Evolutionary conservation across 2,113 vertebrate genomes (phyloP), one percentile per base, ranked within the genome.

Genomic region (Trochalopteron elliotii): DNA sequence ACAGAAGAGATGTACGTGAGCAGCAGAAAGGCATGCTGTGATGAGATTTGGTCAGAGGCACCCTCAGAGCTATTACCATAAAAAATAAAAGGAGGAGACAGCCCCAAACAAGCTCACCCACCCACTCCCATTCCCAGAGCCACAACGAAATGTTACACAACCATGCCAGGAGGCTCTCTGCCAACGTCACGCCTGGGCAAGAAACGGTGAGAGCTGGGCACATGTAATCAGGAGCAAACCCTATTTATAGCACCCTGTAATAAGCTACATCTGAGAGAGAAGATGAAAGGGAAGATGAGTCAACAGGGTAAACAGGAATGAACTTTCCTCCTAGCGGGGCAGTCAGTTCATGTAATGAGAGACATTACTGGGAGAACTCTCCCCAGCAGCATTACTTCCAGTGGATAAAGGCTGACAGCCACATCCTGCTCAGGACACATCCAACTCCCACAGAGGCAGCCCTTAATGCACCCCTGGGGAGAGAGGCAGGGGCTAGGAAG

Each of bases 191-290:
- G 21, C 84, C 85, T 68, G 77, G 90, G 49, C n/a, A 50, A 90
- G 90, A 85, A 91, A 33, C 0, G 0, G 37, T 61, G 50, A 93
- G 35, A 74, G 61, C 56, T 31, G n/a, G 88, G 90, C 78, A 88
- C 69, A 25, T 50, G 68, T 77, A 84, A 93, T 52, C 83, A 59
- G 65, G 40, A 93, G n/a, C 64, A 76, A 89, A 60, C 20, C 21
- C 68, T 94, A 94, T 95, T 92, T 91, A 95, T 94, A 88, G 87
- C 42, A 49, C 79, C 13, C 15, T 47, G 65, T 90, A 96, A 95
- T 45, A 30, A 93, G 87, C 42, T 67, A 19, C 74, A 44, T 84
- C 87, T 89, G 87, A 85, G 50, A 71, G 37, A 90, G 53, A 90
- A 72, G 89, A 95, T 88, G 91, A 90, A 82, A 91, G 90, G 70